A percentile compares a stretch with the other conserved stretches of the same genome.
phyloP scores from a whole-genome alignment of 2,888 invertebrate species.

The Micoletzkya japonica region DNA sequence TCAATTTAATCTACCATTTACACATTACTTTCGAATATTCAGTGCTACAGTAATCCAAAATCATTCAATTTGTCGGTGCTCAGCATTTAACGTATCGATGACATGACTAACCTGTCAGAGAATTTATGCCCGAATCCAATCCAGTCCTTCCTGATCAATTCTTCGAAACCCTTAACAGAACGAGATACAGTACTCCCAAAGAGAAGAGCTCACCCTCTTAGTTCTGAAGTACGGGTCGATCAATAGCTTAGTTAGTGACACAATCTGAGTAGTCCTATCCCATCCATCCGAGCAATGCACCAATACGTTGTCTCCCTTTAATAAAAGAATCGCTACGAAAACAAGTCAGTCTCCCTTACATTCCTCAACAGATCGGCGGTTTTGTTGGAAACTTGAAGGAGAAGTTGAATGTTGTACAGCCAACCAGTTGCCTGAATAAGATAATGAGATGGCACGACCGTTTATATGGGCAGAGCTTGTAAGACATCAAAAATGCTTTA shows the following conservation, averaged over 20 bases:
- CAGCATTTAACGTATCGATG: not conserved
- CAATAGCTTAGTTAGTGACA: slow-evolving; percentile 86
- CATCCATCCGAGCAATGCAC: slow-evolving; percentile 99
- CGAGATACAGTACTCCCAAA: slow-evolving; percentile 22
- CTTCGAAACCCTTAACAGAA: slow-evolving; percentile 78
- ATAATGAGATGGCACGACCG: no score
- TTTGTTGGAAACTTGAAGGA: slow-evolving; percentile 11
- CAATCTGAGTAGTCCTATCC: slow-evolving; percentile 97
- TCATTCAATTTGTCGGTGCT: not conserved
- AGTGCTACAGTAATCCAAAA: not conserved
- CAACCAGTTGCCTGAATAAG: slow-evolving; percentile 24
- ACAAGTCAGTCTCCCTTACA: not conserved
- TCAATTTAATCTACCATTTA: no score
- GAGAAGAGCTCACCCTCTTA: slow-evolving; percentile 72
- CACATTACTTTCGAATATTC: not conserved
- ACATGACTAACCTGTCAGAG: slow-evolving; percentile 69
- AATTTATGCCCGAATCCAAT: slow-evolving; percentile 97
- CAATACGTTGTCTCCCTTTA: slow-evolving; percentile 85
- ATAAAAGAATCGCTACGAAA: slow-evolving; percentile 76
- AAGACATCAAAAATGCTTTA: no score
- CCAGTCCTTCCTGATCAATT: slow-evolving; percentile 93
- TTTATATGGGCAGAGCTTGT: no score
- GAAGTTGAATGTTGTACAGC: slow-evolving; percentile 5
- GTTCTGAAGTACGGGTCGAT: slow-evolving; percentile 93
- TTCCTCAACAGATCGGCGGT: slow-evolving; percentile 10